phyloP scores from a whole-genome alignment of 2,888 invertebrate species.

The Aplocera efformata region DNA sequence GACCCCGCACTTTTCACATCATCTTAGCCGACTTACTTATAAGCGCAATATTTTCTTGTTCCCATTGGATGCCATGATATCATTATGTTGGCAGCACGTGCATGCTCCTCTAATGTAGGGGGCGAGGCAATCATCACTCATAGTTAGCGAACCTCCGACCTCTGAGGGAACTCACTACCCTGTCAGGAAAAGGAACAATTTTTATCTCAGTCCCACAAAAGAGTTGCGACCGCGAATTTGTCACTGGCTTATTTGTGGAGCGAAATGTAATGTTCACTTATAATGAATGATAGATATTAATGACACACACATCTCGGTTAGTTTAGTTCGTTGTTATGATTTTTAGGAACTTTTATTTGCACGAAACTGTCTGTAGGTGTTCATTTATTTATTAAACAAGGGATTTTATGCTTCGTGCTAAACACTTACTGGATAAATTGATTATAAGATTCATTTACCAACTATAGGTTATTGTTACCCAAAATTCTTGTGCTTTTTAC shows the following conservation, averaged over 20 bases:
- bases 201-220: constrained; percentile 71
- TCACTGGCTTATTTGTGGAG: constrained; percentile 63
- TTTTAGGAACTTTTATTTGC: too few relatives aligned
- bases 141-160: constrained; percentile 61
- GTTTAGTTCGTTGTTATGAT: not conserved
- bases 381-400: too few relatives aligned
- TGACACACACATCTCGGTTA: constrained; percentile 28
- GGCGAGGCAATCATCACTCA: constrained; percentile 72
- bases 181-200: constrained; percentile 67
- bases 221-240: constrained; percentile 72
- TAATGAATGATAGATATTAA: constrained; percentile 63
- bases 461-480: too few relatives aligned
- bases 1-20: not conserved
- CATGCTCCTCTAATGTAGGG: constrained; percentile 53
- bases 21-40: not conserved
- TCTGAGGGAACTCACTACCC: constrained; percentile 46
- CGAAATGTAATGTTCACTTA: constrained; percentile 47
- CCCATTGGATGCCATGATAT: constrained; percentile 32
- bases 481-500: too few relatives aligned
- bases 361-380: too few relatives aligned
- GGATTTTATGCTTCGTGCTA: too few relatives aligned
- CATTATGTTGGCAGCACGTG: constrained; percentile 58
- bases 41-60: constrained; percentile 12
- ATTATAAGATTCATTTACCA: too few relatives aligned
- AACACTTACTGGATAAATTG: too few relatives aligned